Percentiles rank a stretch among this genome's conserved stretches.
Evolutionary conservation across 64 coral and sea anemone species (phyloP).

Genomic region (Porites lutea): DNA sequence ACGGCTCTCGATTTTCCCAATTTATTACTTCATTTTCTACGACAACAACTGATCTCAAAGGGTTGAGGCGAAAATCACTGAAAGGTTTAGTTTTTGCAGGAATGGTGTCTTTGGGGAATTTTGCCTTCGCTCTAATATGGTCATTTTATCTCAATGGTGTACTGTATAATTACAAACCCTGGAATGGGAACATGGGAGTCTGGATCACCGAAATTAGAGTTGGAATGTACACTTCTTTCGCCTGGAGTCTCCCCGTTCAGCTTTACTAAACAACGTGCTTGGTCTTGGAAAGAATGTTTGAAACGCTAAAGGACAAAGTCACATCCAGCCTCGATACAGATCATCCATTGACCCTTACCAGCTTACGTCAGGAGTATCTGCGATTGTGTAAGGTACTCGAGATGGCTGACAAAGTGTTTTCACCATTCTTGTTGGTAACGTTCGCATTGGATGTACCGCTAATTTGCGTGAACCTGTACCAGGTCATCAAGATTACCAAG

Average conservation of each 20-base stretch:
- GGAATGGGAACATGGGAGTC: background rate
- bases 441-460: background rate
- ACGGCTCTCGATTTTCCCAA: background rate
- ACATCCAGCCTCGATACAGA: too few species aligned
- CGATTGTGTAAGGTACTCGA: background rate
- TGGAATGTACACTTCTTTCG: background rate
- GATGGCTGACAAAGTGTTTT: background rate
- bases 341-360: too few species aligned
- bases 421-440: background rate
- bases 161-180: background rate
- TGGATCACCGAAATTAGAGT: background rate
- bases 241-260: background rate
- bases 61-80: background rate
- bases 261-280: background rate
- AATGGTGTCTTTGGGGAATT: background rate
- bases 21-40: background rate
- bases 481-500: slow-evolving; percentile 1
- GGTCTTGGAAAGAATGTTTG: background rate
- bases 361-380: too few species aligned
- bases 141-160: background rate
- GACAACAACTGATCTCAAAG: background rate
- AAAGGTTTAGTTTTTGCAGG: background rate
- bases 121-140: background rate
- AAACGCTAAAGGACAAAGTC: too few species aligned
- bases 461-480: background rate